phyloP scores from a whole-genome alignment of 2,113 vertebrate genomes.

The Smithornis capensis region DNA sequence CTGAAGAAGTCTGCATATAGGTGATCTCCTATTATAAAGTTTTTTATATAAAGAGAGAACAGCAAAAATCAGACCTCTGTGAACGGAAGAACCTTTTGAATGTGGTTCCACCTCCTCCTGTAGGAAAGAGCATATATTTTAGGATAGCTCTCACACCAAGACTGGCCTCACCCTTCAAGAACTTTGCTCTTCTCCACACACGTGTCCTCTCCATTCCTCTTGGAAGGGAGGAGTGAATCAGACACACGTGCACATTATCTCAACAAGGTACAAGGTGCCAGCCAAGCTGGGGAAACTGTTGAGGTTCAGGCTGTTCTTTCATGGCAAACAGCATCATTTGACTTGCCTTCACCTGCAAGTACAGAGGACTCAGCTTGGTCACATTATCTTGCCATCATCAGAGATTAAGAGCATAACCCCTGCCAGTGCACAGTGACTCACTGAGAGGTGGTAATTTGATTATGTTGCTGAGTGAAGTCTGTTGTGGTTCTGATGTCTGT shows the following conservation, averaged over 20 bases:
- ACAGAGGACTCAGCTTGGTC: not conserved
- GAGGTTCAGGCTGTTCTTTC: not conserved
- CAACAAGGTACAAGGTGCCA: not conserved
- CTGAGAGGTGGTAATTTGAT: not conserved
- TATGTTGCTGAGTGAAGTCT: not conserved
- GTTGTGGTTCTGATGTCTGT: not conserved
- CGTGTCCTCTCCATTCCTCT: accelerated
- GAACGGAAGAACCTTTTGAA: not conserved
- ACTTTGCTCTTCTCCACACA: not conserved
- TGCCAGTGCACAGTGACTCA: not conserved
- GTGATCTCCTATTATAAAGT: not conserved
- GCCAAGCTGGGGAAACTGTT: not conserved
- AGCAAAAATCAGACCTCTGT: not conserved
- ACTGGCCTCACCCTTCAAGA: not conserved
- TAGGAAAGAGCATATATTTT: not conserved
- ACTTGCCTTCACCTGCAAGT: not conserved
- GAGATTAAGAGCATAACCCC: not conserved
- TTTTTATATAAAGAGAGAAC: not conserved
- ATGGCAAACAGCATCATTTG: not conserved
- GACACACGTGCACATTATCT: not conserved
- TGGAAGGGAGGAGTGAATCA: not conserved
- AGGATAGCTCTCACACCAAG: not conserved
- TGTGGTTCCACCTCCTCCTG: not conserved
- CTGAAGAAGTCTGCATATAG: not conserved
- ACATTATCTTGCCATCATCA: not conserved